Evolutionary conservation across 2,797 vertebrate genomes (phyloP).

Genomic region (Eulemur mongoz): DNA sequence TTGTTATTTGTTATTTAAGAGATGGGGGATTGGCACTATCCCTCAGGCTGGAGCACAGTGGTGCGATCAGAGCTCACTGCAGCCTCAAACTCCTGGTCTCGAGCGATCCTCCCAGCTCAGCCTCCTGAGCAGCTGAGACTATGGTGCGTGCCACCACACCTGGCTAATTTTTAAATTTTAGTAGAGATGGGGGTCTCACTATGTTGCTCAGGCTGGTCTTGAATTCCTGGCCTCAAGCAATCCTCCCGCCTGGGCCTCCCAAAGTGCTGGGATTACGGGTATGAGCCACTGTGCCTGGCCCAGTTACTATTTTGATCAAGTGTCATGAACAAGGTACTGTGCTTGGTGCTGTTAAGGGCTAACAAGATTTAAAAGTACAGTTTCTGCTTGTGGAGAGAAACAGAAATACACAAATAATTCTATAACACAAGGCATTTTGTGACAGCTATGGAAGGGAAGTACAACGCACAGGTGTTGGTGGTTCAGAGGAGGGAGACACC

Average conservation of each 20-base stretch:
- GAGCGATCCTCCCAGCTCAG: neutral
- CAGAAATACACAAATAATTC: rapidly evolving
- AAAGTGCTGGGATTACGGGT: neutral
- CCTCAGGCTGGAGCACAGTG: neutral
- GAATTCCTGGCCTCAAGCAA: neutral
- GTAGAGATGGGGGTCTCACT: neutral
- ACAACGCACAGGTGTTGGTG: neutral
- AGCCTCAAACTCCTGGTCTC: neutral
- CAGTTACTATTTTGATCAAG: neutral
- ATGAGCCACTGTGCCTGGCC: neutral
- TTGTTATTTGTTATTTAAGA: neutral
- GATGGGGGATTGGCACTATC: neutral
- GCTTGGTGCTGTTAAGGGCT: neutral
- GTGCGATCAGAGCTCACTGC: neutral
- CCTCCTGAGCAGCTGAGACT: neutral
- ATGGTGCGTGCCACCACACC: neutral
- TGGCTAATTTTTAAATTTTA: neutral
- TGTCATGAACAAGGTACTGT: neutral
- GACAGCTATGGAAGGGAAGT: neutral
- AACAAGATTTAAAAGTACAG: neutral
- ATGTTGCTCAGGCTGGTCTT: neutral
- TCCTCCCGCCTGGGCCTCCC: neutral
- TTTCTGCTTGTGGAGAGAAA: neutral
- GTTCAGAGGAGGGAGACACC: neutral
- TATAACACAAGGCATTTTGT: too few species aligned